A percentile compares a stretch with the other conserved stretches of the same genome.
Evolutionary conservation across 2,797 vertebrate genomes (phyloP).

Genomic region (Arctocebus calabarensis): DNA sequence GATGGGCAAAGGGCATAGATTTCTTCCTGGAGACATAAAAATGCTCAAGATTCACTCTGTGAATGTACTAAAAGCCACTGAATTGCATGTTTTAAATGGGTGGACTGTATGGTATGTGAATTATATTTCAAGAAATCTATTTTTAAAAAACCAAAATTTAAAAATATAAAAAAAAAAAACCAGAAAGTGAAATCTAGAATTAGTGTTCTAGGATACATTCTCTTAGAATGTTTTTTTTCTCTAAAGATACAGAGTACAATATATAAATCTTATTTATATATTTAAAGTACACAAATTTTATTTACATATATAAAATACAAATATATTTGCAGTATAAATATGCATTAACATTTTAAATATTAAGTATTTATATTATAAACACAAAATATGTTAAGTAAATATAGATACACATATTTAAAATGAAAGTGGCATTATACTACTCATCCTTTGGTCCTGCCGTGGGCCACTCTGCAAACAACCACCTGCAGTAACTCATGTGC

Average conservation of each 20-base stretch:
- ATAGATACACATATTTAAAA: not conserved
- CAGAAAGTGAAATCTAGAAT: constrained; percentile 25
- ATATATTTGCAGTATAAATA: not conserved
- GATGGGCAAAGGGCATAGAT: not conserved
- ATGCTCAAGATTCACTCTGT: not conserved
- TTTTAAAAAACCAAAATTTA: constrained; percentile 29
- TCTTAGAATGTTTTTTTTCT: not conserved
- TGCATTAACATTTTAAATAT: not conserved
- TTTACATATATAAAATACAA: not conserved
- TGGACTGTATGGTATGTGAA: not conserved
- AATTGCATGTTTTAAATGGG: not conserved
- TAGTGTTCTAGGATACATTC: not conserved
- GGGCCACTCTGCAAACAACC: not conserved
- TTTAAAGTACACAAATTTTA: not conserved
- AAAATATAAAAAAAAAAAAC: constrained; percentile 13
- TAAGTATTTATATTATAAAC: not conserved
- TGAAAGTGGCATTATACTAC: not conserved
- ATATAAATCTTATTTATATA: not conserved
- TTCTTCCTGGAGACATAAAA: not conserved
- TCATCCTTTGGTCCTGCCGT: not conserved
- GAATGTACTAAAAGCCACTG: not conserved
- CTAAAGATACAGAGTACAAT: not conserved
- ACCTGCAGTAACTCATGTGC: no score
- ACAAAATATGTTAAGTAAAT: not conserved
- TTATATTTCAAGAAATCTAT: not conserved